A percentile compares a stretch with the other conserved stretches of the same genome.
phyloP scores from a whole-genome alignment of 2,113 vertebrate genomes.

The Myiozetetes cayanensis region DNA sequence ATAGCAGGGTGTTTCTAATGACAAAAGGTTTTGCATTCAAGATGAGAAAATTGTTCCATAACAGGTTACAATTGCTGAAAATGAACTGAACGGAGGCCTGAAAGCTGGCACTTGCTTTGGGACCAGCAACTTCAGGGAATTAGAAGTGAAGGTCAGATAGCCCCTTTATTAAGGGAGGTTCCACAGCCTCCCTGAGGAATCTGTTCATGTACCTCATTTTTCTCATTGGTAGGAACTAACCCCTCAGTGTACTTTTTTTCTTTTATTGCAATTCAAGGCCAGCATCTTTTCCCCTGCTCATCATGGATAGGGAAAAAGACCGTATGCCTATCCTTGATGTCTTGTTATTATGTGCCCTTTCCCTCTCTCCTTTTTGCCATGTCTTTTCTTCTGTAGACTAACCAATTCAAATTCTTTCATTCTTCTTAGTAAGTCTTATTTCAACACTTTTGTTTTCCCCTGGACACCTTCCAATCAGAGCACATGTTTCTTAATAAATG shows the following conservation, averaged over 20 bases:
- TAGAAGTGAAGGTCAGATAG: background rate
- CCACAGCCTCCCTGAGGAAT: background rate
- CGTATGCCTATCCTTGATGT: background rate
- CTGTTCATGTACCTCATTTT: background rate
- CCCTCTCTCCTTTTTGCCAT: background rate
- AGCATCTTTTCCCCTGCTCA: background rate
- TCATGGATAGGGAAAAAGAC: background rate
- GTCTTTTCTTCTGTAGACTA: background rate
- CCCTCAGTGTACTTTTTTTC: background rate
- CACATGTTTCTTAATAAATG: background rate
- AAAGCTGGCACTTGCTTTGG: background rate
- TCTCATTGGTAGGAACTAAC: background rate
- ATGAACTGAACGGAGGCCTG: background rate
- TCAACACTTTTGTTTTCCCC: background rate
- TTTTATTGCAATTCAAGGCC: background rate
- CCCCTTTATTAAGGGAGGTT: background rate
- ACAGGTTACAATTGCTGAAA: background rate
- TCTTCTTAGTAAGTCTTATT: background rate
- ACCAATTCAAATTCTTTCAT: background rate
- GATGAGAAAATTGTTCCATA: background rate
- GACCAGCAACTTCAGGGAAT: background rate
- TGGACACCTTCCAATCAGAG: background rate
- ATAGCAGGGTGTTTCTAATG: background rate
- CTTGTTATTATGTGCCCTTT: background rate
- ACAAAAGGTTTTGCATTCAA: background rate